Evolutionary conservation across 2,797 vertebrate genomes (phyloP).

Genomic region (Aldrovandia affinis): DNA sequence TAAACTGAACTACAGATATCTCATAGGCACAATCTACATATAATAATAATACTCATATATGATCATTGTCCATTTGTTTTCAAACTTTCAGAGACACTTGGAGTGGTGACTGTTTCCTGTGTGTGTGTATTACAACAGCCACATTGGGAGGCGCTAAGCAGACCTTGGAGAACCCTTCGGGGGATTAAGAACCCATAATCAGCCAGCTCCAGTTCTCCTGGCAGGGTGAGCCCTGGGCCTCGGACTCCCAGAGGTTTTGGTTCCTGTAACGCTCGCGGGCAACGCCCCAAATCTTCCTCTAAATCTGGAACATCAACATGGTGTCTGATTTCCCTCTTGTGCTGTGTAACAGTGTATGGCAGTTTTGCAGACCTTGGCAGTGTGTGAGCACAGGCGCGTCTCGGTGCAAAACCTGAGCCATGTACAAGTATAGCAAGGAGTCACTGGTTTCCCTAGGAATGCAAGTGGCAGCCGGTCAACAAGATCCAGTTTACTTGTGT

Average conservation of each 20-base stretch:
- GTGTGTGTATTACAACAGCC: neutral
- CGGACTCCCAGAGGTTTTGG: neutral
- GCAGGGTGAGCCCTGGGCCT: neutral
- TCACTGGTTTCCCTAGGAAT: neutral
- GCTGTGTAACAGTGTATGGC: conserved; percentile 45
- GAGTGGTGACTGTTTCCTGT: neutral
- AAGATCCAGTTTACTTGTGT: neutral
- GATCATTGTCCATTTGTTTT: neutral
- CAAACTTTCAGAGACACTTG: neutral
- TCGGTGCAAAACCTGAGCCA: conserved; percentile 34
- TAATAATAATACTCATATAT: neutral
- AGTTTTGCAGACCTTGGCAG: conserved; percentile 49
- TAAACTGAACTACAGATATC: neutral
- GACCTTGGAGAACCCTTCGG: neutral
- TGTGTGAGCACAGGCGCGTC: conserved; percentile 33
- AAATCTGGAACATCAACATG: conserved; percentile 1
- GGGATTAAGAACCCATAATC: too few species aligned
- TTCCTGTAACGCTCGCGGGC: neutral
- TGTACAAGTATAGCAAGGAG: conserved; percentile 31
- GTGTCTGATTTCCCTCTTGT: conserved; percentile 35
- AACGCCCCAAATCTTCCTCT: neutral
- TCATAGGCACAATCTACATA: conserved; percentile 2
- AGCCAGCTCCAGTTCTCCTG: neutral
- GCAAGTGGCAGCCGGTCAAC: neutral
- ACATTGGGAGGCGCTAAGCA: neutral